These are phyloP conservation scores for Andrena chrysosceles DNA, from an alignment of 2,888 invertebrate species.

Conservation along the genomic window DNA sequence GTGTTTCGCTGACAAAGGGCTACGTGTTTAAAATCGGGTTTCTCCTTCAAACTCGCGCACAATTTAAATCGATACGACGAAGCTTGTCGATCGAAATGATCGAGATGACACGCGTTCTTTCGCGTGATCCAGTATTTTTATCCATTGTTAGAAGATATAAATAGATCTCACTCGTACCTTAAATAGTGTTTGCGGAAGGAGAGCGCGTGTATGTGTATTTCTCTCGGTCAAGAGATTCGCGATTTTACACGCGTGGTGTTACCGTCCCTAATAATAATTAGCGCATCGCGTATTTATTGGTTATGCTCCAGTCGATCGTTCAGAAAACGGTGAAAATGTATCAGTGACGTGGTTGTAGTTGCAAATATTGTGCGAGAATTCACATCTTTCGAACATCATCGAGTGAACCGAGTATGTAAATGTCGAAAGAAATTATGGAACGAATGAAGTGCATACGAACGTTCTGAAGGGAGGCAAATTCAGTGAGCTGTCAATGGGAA, in stretches of 20 bases:
- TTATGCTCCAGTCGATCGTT: slow-evolving; percentile 28
- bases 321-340: slow-evolving; percentile 2
- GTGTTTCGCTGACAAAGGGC: slow-evolving; percentile 69
- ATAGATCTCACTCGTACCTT: neutral
- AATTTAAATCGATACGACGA: slow-evolving; percentile 32
- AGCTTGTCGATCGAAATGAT: slow-evolving; percentile 12
- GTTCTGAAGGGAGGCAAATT: slow-evolving; percentile 38
- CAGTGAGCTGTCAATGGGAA: slow-evolving; percentile 22
- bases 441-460: slow-evolving; percentile 14
- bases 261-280: neutral
- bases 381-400: neutral
- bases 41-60: slow-evolving; percentile 35
- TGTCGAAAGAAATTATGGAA: neutral
- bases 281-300: neutral
- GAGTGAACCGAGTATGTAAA: slow-evolving; percentile 2
- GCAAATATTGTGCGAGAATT: neutral
- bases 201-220: neutral
- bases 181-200: neutral
- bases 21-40: slow-evolving; percentile 46
- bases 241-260: neutral
- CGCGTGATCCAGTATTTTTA: neutral
- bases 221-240: neutral
- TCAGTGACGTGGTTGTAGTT: neutral
- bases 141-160: neutral
- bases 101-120: neutral